Evolutionary conservation across 2,888 invertebrate species (phyloP).

Genomic region (Myopa tessellatipennis): DNA sequence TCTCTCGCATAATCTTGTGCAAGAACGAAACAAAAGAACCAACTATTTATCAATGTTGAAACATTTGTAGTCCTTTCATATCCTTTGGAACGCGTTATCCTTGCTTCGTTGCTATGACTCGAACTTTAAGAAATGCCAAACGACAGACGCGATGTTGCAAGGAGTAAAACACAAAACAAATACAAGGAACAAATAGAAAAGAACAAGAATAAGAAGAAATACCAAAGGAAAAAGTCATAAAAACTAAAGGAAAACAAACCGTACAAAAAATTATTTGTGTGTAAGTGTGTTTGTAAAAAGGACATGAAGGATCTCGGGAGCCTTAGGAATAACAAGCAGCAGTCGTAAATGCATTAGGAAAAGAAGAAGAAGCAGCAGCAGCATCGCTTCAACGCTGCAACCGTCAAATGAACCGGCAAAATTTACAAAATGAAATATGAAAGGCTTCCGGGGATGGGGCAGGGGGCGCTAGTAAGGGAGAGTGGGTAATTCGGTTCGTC

Average conservation of each 20-base stretch:
- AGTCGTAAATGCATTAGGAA: background rate
- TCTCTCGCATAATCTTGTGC: background rate
- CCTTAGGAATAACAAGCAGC: conserved; percentile 27
- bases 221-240: background rate
- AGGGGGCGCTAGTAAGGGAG: background rate
- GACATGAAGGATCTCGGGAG: conserved; percentile 34
- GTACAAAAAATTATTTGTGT: conserved; percentile 20
- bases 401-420: conserved; percentile 66
- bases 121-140: conserved; percentile 1
- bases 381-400: conserved; percentile 32
- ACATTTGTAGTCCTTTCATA: conserved; percentile 52
- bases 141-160: background rate
- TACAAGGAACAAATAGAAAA: conserved; percentile 36
- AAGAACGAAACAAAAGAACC: conserved; percentile 53
- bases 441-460: conserved; percentile 41
- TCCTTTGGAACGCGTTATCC: conserved; percentile 36
- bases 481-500: background rate
- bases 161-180: conserved; percentile 42
- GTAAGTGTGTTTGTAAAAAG: conserved; percentile 8
- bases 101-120: background rate
- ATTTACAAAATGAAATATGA: conserved; percentile 63
- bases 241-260: conserved; percentile 5
- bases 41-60: conserved; percentile 63
- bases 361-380: background rate
- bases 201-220: background rate